Conservation (phyloP, 1,140 invertebrate species). For the Trichonephila inaurata region DNA sequence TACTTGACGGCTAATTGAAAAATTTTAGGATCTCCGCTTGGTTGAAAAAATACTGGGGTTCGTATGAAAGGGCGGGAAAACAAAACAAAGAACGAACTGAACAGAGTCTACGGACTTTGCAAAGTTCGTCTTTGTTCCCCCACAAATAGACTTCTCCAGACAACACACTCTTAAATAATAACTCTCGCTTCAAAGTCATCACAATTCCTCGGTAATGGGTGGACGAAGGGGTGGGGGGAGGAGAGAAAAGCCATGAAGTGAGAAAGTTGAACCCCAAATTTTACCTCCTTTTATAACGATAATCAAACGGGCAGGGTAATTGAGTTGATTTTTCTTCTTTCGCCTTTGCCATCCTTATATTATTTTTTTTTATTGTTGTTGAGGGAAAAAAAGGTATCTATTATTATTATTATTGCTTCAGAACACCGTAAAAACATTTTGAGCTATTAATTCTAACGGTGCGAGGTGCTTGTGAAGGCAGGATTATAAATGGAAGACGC, state of each 20-base stretch:
- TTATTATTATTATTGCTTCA: conserved; percentile 38
- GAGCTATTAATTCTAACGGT: conserved; percentile 62
- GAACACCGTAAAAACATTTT: conserved; percentile 25
- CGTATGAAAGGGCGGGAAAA: background rate
- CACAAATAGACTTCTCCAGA: background rate
- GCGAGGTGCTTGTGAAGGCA: conserved; percentile 15
- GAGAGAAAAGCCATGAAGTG: background rate
- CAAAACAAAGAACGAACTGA: background rate
- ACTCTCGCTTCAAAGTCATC: background rate
- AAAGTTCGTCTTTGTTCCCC: background rate
- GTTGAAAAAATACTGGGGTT: background rate
- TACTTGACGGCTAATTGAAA: background rate
- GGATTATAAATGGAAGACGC: conserved; percentile 31
- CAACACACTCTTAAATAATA: conserved; percentile 39
- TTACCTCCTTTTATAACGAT: conserved; percentile 19
- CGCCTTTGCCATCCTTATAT: background rate
- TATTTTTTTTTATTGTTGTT: background rate
- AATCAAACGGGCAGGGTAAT: conserved; percentile 60
- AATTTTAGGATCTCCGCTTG: conserved; percentile 18
- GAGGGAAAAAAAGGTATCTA: background rate
- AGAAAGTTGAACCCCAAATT: background rate
- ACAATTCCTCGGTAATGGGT: background rate
- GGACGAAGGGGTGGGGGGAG: background rate
- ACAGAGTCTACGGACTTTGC: background rate
- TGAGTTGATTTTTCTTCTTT: conserved; percentile 58